Percentiles rank a stretch among this genome's conserved stretches.
phyloP scores from a whole-genome alignment of 2,113 vertebrate species.

The Oreochromis spilurus region DNA sequence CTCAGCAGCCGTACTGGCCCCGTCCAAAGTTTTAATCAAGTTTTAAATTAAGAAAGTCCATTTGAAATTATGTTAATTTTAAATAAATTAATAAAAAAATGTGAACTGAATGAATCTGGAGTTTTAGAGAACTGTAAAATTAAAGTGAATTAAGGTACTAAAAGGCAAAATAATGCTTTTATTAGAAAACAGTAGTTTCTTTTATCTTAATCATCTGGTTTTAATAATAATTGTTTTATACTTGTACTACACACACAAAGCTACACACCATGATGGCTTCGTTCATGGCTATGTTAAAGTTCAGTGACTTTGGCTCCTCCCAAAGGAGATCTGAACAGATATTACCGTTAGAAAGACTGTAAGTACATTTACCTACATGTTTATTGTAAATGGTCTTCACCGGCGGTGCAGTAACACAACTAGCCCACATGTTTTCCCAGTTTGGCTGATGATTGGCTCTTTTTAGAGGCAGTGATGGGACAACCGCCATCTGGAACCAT shows the following conservation, averaged over 20 bases:
- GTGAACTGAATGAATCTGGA: fast-evolving
- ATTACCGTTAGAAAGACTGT: not conserved
- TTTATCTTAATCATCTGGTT: not conserved
- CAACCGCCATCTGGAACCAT: not conserved
- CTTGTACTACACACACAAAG: not conserved
- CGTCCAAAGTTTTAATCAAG: not conserved
- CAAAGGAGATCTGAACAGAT: not conserved
- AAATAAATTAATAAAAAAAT: not conserved
- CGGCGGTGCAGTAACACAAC: not conserved
- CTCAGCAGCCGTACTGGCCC: fast-evolving
- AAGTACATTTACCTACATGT: not conserved
- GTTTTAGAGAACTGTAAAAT: not conserved
- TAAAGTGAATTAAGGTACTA: not conserved
- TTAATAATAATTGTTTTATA: not conserved
- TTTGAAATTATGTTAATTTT: not conserved
- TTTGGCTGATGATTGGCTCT: not conserved
- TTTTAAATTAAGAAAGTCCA: not conserved
- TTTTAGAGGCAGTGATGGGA: not conserved
- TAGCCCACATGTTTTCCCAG: not conserved
- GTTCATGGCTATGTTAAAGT: not conserved
- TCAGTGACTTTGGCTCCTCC: not conserved
- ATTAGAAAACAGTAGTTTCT: fast-evolving
- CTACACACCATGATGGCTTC: fast-evolving
- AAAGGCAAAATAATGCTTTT: not conserved
- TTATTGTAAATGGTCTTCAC: not conserved